Conservation (phyloP, 2,888 invertebrate species). For the Drosophila colorata region DNA sequence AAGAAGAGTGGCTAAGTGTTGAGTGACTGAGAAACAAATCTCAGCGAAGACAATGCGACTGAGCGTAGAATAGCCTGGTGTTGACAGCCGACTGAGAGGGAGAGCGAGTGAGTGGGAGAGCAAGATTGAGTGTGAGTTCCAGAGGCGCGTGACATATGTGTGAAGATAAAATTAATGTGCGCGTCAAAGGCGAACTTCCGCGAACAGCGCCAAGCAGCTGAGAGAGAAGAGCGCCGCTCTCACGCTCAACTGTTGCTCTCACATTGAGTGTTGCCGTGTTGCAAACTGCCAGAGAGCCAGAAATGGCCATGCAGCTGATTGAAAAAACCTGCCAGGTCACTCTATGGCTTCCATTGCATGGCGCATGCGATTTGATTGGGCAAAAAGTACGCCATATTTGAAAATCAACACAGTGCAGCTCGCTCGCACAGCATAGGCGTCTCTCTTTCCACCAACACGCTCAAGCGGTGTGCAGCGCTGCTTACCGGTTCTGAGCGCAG, state of each 20-base stretch:
- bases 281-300: conserved; percentile 40
- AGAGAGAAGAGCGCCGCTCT: conserved; percentile 56
- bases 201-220: conserved; percentile 32
- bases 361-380: conserved; percentile 85
- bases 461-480: conserved; percentile 44
- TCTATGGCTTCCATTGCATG: conserved; percentile 72
- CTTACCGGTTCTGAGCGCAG: conserved; percentile 63
- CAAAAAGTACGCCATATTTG: conserved; percentile 85
- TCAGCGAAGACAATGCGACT: conserved; percentile 75
- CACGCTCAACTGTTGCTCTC: conserved; percentile 70
- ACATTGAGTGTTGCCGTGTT: conserved; percentile 72
- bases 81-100: conserved; percentile 60
- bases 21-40: conserved; percentile 78
- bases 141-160: conserved; percentile 75
- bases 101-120: conserved; percentile 15
- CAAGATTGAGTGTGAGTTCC: conserved; percentile 41
- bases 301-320: conserved; percentile 41
- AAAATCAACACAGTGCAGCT: conserved; percentile 77
- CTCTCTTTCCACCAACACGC: conserved; percentile 44
- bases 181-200: conserved; percentile 73
- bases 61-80: conserved; percentile 62
- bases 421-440: conserved; percentile 59
- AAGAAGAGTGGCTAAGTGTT: conserved; percentile 72
- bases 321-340: conserved; percentile 56
- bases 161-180: conserved; percentile 79